Evolutionary conservation across 1,140 invertebrate species (phyloP).

Genomic region (Uloborus diversus): DNA sequence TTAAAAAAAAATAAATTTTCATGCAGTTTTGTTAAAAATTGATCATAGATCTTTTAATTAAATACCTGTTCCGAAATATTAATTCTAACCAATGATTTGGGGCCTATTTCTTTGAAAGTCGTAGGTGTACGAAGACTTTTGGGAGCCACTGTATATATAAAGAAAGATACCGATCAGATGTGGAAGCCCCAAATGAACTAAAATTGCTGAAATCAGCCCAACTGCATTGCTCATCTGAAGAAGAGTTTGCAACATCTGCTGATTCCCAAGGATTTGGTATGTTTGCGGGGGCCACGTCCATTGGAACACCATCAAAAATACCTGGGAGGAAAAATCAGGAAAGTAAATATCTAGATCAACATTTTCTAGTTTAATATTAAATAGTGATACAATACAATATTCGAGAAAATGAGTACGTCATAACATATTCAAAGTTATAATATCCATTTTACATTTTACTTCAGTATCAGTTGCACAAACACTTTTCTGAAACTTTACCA

Average conservation of each 20-base stretch:
- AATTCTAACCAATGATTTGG: no score
- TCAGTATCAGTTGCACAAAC: no score
- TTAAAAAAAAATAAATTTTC: no score
- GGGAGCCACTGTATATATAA: no score
- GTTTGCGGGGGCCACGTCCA: constrained; percentile 62
- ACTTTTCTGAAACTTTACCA: no score
- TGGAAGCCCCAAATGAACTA: constrained; percentile 16
- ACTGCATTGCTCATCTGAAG: constrained; percentile 47
- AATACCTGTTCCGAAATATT: no score
- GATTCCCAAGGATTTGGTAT: constrained; percentile 63
- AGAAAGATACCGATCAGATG: constrained; percentile 7
- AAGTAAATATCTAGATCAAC: background rate
- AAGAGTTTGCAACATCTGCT: constrained; percentile 51
- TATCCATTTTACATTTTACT: no score
- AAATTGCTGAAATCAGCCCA: constrained; percentile 63
- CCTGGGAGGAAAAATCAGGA: constrained; percentile 45
- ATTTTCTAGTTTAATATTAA: background rate
- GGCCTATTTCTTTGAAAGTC: no score
- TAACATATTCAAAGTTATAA: background rate
- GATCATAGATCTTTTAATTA: no score
- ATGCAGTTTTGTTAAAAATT: no score
- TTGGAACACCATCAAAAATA: constrained; percentile 60
- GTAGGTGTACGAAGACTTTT: no score
- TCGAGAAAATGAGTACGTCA: background rate
- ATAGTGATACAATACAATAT: background rate